Base-by-base conservation (phyloP, 1,140 invertebrate species). In the Temnothorax longispinosus region DNA sequence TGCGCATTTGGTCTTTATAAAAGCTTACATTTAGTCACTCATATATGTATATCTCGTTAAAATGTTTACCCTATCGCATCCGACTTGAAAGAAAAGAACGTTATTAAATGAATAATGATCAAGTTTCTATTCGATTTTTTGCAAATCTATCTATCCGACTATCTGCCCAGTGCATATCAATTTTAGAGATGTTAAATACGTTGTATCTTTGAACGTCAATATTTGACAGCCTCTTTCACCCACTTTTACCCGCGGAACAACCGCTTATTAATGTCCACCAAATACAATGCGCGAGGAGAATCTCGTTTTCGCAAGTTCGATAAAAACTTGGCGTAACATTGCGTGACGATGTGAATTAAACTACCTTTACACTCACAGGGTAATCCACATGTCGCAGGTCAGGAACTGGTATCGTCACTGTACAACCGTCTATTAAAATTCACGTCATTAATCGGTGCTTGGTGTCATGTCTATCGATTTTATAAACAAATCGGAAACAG, bases 341-440 rank as follows among this genome's bases (percentile, higher is more conserved):
- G 86, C 87, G 90, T 93, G 90, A 91, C 88, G 86, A 71, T 64
- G 77, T 89, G 91, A 93, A 90, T 92, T 91, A 88, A 94, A 89
- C 85, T 90, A 76, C 89, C 38, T 27, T 27, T 27, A 27, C 93
- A 93, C 93, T 90, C 94, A 92, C 85, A 76, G 54, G 85, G 92
- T 2, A n/a, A 38, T 56, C n/a, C 93, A 93, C 91, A 92, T 94
- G 92, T 94, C 88, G 77, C 84, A 88, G 90, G 81, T 91, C 85
- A 87, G 89, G 90, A 78, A 90, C 90, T 91, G 77, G 67, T 72
- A 85, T 88, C 60, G 85, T 88, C 76, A 77, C 87, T 81, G 38
- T 32, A 21, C 27, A 27, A 56, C 15, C 44, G 41, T 84, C 76
- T 74, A 72, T 92, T 89, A 88, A 91, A 92, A 85, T 89, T 87